Conservation (phyloP, 2,888 invertebrate genomes). For the Synergus itoensis region DNA sequence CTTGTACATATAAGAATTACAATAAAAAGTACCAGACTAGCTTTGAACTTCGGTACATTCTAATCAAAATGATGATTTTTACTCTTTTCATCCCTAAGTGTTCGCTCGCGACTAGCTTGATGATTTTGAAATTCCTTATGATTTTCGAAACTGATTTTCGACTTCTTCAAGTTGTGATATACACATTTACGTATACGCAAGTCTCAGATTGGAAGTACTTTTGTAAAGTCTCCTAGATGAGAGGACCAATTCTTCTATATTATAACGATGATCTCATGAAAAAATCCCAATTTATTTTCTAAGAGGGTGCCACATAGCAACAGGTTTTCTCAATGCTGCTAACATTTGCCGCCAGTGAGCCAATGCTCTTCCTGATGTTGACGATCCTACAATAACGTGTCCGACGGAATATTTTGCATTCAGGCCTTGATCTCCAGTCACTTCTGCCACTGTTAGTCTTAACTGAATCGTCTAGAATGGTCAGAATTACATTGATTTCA, state of each 20-base stretch:
- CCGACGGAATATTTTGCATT: constrained; percentile 84
- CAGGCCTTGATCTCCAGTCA: constrained; percentile 73
- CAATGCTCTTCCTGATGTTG: constrained; percentile 85
- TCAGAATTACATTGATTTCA: not conserved
- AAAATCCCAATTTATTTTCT: constrained; percentile 74
- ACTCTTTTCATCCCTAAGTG: not conserved
- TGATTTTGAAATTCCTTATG: not conserved
- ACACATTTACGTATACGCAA: not conserved
- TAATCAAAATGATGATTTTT: not conserved
- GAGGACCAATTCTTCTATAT: not conserved
- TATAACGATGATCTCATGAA: not conserved
- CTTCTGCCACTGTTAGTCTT: constrained; percentile 83
- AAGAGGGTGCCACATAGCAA: constrained; percentile 92
- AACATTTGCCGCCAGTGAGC: constrained; percentile 93
- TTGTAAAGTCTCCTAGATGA: not conserved
- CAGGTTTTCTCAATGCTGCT: constrained; percentile 87
- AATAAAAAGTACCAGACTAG: not conserved
- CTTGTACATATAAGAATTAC: not conserved
- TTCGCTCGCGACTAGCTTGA: not conserved
- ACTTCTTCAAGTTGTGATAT: not conserved
- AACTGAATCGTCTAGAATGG: constrained; percentile 84
- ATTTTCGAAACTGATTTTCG: not conserved
- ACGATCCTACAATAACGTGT: constrained; percentile 88
- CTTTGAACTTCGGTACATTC: not conserved
- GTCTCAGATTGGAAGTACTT: not conserved